Evolutionary conservation across 2,113 vertebrate genomes (phyloP).

Genomic region (Rhabdomys dilectus): DNA sequence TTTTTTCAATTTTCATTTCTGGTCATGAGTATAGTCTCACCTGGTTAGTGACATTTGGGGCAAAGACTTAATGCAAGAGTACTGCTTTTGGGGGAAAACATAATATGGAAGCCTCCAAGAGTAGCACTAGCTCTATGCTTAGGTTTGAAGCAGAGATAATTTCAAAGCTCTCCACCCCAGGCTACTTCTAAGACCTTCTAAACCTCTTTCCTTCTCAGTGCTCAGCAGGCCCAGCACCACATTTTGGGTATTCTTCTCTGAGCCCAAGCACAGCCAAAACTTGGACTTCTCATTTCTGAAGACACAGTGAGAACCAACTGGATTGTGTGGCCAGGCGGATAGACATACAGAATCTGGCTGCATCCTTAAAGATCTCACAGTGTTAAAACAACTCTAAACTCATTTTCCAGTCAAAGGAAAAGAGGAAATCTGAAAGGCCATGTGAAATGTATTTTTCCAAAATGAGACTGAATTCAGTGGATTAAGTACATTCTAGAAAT

Average conservation of each 20-base stretch:
- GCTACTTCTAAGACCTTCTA: neutral
- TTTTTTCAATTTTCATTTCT: neutral
- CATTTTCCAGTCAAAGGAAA: neutral
- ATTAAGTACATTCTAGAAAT: neutral
- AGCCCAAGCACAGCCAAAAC: neutral
- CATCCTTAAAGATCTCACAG: neutral
- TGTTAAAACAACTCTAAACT: neutral
- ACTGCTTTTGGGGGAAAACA: neutral
- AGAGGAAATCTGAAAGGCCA: neutral
- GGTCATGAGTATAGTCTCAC: neutral
- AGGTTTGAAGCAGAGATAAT: neutral
- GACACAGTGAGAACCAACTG: neutral
- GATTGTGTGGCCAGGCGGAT: neutral
- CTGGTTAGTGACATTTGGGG: neutral
- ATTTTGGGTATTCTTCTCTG: neutral
- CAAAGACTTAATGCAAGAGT: neutral
- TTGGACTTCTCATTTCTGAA: neutral
- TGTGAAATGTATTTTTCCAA: neutral
- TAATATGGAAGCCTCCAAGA: neutral
- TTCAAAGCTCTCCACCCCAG: neutral
- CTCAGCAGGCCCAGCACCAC: neutral
- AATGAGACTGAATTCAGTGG: constrained; percentile 1
- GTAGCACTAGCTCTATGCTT: neutral
- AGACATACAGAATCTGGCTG: neutral
- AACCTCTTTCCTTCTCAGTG: neutral